phyloP scores from a whole-genome alignment of 2,888 invertebrate genomes.

The Lissocephala sabroskyi region DNA sequence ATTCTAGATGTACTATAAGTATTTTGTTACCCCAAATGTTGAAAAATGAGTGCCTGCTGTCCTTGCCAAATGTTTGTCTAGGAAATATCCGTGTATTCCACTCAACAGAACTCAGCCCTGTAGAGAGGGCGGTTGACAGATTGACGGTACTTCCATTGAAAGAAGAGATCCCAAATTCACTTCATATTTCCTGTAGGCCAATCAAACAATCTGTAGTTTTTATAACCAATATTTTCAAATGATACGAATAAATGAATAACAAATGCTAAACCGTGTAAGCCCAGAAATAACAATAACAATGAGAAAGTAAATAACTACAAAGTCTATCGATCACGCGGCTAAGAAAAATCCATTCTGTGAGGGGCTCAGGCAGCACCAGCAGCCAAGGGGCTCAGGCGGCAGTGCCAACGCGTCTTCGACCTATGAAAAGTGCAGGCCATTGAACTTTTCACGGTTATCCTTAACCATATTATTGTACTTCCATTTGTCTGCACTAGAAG shows the following conservation, averaged over 20 bases:
- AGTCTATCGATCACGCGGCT: conserved; percentile 28
- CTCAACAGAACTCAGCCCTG: too few relatives aligned
- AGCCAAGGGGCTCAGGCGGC: too few relatives aligned
- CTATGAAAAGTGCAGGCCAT: conserved; percentile 69
- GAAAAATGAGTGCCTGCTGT: too few relatives aligned
- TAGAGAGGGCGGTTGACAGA: too few relatives aligned
- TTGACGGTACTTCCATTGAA: too few relatives aligned
- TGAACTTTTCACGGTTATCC: conserved; percentile 68
- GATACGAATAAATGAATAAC: not conserved
- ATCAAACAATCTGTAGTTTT: not conserved
- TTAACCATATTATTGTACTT: conserved; percentile 70
- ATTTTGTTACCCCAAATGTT: too few relatives aligned
- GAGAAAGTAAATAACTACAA: not conserved
- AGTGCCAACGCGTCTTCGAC: too few relatives aligned
- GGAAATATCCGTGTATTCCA: too few relatives aligned
- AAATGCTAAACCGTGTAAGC: conserved; percentile 1
- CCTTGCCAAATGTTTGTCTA: too few relatives aligned
- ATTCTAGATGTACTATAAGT: too few relatives aligned
- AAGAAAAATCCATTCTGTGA: conserved; percentile 3
- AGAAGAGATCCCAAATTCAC: too few relatives aligned
- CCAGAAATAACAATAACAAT: conserved; percentile 22
- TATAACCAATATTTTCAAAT: not conserved
- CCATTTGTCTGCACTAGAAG: conserved; percentile 65
- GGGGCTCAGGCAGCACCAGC: not conserved
- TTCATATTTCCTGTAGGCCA: too few relatives aligned